These are phyloP conservation scores for Anoplolepis gracilipes DNA, from an alignment of 1,140 invertebrate species.

Conservation along the genomic window DNA sequence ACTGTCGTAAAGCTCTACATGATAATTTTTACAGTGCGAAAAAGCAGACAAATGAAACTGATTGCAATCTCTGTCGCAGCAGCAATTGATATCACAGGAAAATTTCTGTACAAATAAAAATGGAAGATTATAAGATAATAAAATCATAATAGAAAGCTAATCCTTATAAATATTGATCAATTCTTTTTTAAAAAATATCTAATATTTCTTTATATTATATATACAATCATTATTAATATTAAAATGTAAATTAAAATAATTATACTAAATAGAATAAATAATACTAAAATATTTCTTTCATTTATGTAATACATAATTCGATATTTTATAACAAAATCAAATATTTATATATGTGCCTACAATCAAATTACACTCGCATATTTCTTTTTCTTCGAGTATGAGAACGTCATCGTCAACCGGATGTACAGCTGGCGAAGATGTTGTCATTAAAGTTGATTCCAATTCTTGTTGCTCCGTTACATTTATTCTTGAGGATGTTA, in stretches of 20 bases:
- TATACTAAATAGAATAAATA: no score
- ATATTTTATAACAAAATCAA: no score
- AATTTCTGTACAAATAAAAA: conserved; percentile 66
- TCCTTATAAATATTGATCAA: conserved; percentile 17
- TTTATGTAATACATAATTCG: not conserved
- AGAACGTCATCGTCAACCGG: conserved; percentile 51
- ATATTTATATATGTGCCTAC: conserved; percentile 67
- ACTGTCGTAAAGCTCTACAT: conserved; percentile 80
- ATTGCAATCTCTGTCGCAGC: conserved; percentile 82
- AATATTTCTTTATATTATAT: conserved; percentile 1
- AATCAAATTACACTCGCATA: conserved; percentile 81
- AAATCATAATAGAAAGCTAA: not conserved
- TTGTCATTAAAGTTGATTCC: conserved; percentile 26
- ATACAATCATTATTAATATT: no score
- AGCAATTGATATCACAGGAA: conserved; percentile 83
- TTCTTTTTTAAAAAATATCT: not conserved
- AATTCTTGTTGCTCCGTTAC: conserved; percentile 20
- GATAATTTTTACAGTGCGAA: conserved; percentile 78
- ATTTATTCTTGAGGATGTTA: conserved; percentile 39
- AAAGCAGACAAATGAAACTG: conserved; percentile 80
- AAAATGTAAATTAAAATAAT: no score
- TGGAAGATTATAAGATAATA: not conserved
- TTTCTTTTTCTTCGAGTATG: conserved; percentile 64
- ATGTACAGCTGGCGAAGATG: not conserved
- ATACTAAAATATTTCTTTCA: not conserved